phyloP scores from a whole-genome alignment of 2,797 vertebrate genomes.

The Threskiornis aethiopicus region DNA sequence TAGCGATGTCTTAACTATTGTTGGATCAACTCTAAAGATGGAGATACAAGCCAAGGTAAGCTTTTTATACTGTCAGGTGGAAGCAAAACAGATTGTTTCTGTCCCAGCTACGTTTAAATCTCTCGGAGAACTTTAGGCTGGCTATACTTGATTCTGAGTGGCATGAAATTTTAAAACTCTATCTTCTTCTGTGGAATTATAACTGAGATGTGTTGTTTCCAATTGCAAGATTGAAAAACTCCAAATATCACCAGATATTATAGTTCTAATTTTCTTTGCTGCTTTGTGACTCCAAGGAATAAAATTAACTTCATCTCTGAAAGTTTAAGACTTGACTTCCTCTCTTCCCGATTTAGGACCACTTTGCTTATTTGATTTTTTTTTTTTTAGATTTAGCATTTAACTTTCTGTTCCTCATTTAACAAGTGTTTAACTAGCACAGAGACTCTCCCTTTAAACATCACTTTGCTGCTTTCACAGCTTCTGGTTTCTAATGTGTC shows the following conservation, averaged over 20 bases:
- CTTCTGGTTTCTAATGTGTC: not conserved
- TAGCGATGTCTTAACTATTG: constrained; percentile 86
- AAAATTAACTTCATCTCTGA: not conserved
- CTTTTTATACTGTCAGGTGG: not conserved
- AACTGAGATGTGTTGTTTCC: not conserved
- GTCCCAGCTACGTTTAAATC: not conserved
- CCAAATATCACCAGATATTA: not conserved
- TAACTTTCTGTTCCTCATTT: not conserved
- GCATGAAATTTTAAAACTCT: not conserved
- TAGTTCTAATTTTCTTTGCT: not conserved
- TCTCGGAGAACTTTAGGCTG: not conserved
- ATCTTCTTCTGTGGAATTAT: not conserved
- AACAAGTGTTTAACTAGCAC: not conserved
- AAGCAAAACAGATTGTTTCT: not conserved
- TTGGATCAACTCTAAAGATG: constrained; percentile 92
- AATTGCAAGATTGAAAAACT: not conserved
- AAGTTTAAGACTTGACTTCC: not conserved
- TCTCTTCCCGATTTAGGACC: not conserved
- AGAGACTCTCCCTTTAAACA: not conserved
- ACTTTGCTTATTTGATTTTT: not conserved
- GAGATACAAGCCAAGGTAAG: constrained; percentile 92
- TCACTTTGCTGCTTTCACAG: not conserved
- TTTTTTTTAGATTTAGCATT: not conserved
- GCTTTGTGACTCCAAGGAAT: not conserved
- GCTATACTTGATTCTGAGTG: not conserved